phyloP scores from a whole-genome alignment of 2,113 vertebrate species.

The Euleptes europaea region DNA sequence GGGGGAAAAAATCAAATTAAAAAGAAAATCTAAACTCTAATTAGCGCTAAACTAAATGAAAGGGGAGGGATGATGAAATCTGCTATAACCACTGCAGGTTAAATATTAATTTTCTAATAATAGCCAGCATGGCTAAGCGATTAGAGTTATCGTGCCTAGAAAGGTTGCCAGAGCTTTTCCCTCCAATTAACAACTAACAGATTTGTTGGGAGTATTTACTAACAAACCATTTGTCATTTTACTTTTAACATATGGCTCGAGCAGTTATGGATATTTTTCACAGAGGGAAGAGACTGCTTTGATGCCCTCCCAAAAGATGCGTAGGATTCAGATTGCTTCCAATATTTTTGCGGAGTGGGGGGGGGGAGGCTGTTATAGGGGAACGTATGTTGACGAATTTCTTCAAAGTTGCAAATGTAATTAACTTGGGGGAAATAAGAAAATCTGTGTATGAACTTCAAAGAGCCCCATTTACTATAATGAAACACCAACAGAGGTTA shows the following conservation, averaged over 20 bases:
- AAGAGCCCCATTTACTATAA: background rate
- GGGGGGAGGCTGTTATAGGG: background rate
- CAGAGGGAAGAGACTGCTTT: constrained; percentile 11
- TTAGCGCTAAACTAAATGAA: background rate
- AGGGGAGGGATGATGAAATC: constrained; percentile 1
- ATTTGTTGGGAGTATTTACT: constrained; percentile 32
- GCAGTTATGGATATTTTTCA: constrained; percentile 21
- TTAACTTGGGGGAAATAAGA: background rate
- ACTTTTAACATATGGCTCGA: constrained; percentile 26
- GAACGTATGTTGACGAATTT: background rate
- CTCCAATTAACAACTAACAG: constrained; percentile 8
- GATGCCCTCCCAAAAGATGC: background rate
- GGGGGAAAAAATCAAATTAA: constrained; percentile 4
- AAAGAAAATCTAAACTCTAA: background rate
- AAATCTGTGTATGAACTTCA: background rate
- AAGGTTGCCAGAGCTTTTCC: constrained; percentile 23
- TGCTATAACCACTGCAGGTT: constrained; percentile 31
- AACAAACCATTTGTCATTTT: background rate
- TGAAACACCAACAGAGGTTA: background rate
- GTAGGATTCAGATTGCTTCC: background rate
- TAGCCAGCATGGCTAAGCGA: background rate
- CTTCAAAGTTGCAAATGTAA: constrained; percentile 1
- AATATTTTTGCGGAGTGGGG: background rate
- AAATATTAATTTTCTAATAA: constrained; percentile 43
- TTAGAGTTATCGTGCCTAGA: background rate